Evolutionary conservation across 37 sponge, comb jelly and placozoan species (phyloP).

Genomic region (Agelas oroides): DNA sequence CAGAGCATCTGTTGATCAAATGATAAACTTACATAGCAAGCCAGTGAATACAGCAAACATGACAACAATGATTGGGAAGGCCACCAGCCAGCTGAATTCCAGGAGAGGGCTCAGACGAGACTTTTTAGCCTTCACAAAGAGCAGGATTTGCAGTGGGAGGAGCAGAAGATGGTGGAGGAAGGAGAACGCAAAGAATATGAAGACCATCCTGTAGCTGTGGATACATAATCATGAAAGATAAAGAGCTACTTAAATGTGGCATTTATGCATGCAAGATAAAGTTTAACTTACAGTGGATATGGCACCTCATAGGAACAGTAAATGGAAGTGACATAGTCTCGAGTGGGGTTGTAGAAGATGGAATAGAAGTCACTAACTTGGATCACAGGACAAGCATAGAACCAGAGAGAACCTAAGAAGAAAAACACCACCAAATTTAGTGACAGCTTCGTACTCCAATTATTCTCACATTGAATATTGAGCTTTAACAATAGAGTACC

Average conservation of each 20-base stretch:
- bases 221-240: neutral
- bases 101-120: neutral
- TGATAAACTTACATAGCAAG: constrained; percentile 32
- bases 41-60: constrained; percentile 19
- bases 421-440: neutral
- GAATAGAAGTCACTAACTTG: constrained; percentile 52
- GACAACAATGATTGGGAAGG: constrained; percentile 11
- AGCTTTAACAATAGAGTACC: neutral
- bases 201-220: constrained; percentile 45
- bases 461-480: too few species aligned
- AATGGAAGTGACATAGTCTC: constrained; percentile 35
- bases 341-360: constrained; percentile 53
- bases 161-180: constrained; percentile 24
- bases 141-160: neutral
- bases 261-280: too few species aligned
- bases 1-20: too few species aligned
- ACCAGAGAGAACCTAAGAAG: constrained; percentile 16
- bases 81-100: constrained; percentile 29
- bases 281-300: constrained; percentile 61
- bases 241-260: too few species aligned
- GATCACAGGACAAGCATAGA: constrained; percentile 39
- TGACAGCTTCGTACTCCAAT: too few species aligned
- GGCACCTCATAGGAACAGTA: constrained; percentile 55
- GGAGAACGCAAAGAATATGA: constrained; percentile 48
- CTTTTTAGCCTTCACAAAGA: neutral